Percentiles rank a stretch among this genome's conserved stretches.
Conservation (phyloP, 2,113 vertebrate species). For the Odontophorus gujanensis region DNA sequence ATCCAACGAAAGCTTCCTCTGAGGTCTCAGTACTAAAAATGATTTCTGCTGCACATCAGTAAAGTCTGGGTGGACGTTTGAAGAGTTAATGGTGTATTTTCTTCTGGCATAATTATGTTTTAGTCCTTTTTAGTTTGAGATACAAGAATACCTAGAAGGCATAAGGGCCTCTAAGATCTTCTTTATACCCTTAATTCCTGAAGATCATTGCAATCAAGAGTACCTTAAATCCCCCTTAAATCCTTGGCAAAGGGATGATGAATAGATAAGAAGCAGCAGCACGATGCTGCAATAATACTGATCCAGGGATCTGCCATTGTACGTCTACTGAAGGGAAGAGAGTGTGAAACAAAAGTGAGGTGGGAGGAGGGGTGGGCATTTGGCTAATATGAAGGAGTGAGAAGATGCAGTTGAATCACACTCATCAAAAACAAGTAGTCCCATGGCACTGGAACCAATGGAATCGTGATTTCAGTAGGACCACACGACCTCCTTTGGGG, state of each 20-base stretch:
- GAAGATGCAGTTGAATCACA: background rate
- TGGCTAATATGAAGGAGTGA: background rate
- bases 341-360: constrained; percentile 7
- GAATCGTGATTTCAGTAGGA: background rate
- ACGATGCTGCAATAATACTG: background rate
- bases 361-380: constrained; percentile 10
- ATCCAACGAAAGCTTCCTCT: background rate
- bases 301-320: background rate
- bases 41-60: background rate
- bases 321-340: background rate
- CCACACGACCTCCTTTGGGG: rapidly evolving
- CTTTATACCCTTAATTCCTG: constrained; percentile 64
- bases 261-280: constrained; percentile 33
- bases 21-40: background rate
- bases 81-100: constrained; percentile 13
- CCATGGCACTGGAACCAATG: background rate
- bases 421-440: background rate
- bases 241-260: constrained; percentile 50
- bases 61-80: background rate
- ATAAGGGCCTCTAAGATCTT: constrained; percentile 34
- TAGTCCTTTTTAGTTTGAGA: background rate
- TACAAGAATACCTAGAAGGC: constrained; percentile 31
- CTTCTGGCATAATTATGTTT: constrained; percentile 24
- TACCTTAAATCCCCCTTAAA: constrained; percentile 60
- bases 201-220: constrained; percentile 62